phyloP scores from a whole-genome alignment of 2,888 invertebrate species.

The Auanema sp. region DNA sequence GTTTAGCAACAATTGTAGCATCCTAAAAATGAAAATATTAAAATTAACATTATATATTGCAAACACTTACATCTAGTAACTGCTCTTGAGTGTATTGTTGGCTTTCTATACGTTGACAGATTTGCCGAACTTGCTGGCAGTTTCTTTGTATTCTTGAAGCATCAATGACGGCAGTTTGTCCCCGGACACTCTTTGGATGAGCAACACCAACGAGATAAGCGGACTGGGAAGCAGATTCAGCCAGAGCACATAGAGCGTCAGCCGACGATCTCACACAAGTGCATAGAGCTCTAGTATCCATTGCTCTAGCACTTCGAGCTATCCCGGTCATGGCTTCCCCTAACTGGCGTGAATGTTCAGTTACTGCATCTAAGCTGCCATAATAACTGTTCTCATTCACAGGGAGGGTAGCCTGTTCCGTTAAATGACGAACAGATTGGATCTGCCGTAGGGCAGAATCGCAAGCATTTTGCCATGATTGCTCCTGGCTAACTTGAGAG shows the following conservation, averaged over 20 bases:
- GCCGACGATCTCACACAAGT: conserved; percentile 75
- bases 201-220: conserved; percentile 92
- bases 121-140: conserved; percentile 84
- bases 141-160: conserved; percentile 84
- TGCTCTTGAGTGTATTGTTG: conserved; percentile 40
- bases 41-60: no score
- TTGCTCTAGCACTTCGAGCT: conserved; percentile 85
- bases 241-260: conserved; percentile 83
- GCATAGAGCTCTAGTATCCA: conserved; percentile 82
- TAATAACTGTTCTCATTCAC: conserved; percentile 76
- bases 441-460: conserved; percentile 91
- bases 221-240: conserved; percentile 88
- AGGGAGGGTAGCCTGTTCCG: conserved; percentile 84
- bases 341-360: conserved; percentile 78
- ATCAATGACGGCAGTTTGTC: conserved; percentile 84
- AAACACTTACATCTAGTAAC: conserved; percentile 33
- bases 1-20: conserved; percentile 89
- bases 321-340: conserved; percentile 84
- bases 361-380: conserved; percentile 68
- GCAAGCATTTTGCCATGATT: conserved; percentile 94
- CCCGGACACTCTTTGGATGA: conserved; percentile 81
- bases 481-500: conserved; percentile 83
- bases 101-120: conserved; percentile 72
- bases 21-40: not conserved
- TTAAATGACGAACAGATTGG: conserved; percentile 78